phyloP scores from a whole-genome alignment of 2,797 vertebrate genomes.

The Coracias cyanogaster region DNA sequence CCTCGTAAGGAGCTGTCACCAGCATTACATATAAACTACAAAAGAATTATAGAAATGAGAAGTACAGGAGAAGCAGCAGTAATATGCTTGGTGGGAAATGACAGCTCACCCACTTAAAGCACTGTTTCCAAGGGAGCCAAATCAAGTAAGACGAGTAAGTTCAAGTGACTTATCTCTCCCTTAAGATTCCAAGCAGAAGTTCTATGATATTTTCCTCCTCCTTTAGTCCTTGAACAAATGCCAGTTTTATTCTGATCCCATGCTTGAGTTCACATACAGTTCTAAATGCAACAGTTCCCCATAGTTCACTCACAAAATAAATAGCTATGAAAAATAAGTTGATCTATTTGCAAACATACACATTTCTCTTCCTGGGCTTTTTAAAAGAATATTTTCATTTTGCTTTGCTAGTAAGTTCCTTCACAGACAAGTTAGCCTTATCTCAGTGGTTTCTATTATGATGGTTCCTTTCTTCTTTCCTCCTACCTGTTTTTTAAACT shows the following conservation, averaged over 20 bases:
- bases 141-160: conserved; percentile 1
- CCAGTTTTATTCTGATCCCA: neutral
- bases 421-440: neutral
- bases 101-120: neutral
- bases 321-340: neutral
- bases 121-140: neutral
- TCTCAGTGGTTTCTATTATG: neutral
- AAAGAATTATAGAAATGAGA: neutral
- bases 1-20: neutral
- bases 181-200: conserved; percentile 8
- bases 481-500: neutral
- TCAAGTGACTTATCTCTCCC: neutral
- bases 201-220: neutral
- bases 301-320: neutral
- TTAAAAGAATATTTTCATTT: neutral
- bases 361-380: neutral
- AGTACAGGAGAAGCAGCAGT: neutral
- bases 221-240: neutral
- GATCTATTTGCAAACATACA: neutral
- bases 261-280: neutral
- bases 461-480: neutral
- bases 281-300: neutral
- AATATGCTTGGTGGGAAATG: neutral
- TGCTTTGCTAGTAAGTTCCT: neutral
- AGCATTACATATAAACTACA: neutral